Base-by-base conservation (phyloP, 2,888 invertebrate genomes). In the Caradrina clavipalpis region DNA sequence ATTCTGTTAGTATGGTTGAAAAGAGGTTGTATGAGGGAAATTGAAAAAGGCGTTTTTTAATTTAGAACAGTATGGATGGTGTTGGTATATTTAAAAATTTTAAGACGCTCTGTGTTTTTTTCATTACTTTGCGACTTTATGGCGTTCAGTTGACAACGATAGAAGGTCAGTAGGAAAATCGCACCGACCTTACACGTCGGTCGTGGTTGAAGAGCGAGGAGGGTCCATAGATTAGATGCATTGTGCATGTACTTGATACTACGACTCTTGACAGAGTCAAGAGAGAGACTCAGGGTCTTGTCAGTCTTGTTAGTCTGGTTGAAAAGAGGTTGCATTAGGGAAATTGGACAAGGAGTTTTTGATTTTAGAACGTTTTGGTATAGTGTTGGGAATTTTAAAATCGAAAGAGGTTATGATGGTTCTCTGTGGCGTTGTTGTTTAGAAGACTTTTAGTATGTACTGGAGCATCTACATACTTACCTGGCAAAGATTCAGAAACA, bases 151-250 rank as follows among this genome's bases (percentile, higher is more conserved):
- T 70, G 51, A 56, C 66, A 69, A 73, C 62, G 63, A n/a, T 35
- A 56, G 83, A 86, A 89, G 90, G 90, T 86, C 87, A 82, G 72
- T 69, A 72, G 77, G 82, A 84, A 85, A 85, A 81, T 79, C 81
- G 82, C 74, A 69, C 47, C 68, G 88, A 83, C 89, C 88, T 89
- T 81, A 81, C 58, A 65, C 69, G 83, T 87, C 87, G 69, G 68
- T 73, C 68, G 69, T 81, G 83, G 88, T 84, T 87, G 57, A 79
- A 53, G 54, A 68, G 49, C 31, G 73, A 55, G 42, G 61, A 62
- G 61, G 55, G 76, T 78, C 76, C 75, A 53, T 69, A 69, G 53
- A 57, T 78, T 54, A 49, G 56, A 60, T 76, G 74, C 79, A 84
- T 75, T 17, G 45, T 45, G 71, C 31, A 45, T 35, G 39, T 47